Conservation (phyloP, 2,113 vertebrate genomes). For the Cyphomyrus discorhynchus region DNA sequence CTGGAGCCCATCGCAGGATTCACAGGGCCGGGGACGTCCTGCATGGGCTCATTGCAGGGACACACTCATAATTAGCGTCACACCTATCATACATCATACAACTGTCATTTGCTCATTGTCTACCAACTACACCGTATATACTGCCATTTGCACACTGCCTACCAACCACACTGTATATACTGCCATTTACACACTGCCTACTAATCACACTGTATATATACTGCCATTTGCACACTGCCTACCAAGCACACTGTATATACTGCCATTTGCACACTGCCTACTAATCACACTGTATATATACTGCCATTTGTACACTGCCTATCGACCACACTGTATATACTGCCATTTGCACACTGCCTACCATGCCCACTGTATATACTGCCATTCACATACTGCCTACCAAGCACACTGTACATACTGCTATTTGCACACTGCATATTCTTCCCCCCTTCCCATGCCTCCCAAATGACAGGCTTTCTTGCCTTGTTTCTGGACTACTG, state of each 20-base stretch:
- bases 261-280: not conserved
- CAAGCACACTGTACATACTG: not conserved
- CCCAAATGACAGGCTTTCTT: no score
- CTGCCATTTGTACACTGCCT: not conserved
- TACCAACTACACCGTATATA: not conserved
- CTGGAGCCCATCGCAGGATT: not conserved
- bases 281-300: not conserved
- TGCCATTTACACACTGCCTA: not conserved
- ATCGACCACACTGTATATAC: not conserved
- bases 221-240: not conserved
- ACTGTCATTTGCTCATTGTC: not conserved
- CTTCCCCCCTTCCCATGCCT: not conserved
- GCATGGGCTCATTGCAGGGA: no score
- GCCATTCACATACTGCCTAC: not conserved
- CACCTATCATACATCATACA: no score
- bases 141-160: not conserved
- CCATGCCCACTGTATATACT: not conserved
- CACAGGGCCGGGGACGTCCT: not conserved
- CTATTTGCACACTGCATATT: not conserved
- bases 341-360: no score
- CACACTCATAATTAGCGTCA: no score
- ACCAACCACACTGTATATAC: not conserved
- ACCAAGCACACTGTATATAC: not conserved
- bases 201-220: not conserved
- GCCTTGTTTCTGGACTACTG: no score